A percentile compares a stretch with the other conserved stretches of the same genome.
Conservation (phyloP, 2,888 invertebrate genomes). For the Podabrus alpinus region DNA sequence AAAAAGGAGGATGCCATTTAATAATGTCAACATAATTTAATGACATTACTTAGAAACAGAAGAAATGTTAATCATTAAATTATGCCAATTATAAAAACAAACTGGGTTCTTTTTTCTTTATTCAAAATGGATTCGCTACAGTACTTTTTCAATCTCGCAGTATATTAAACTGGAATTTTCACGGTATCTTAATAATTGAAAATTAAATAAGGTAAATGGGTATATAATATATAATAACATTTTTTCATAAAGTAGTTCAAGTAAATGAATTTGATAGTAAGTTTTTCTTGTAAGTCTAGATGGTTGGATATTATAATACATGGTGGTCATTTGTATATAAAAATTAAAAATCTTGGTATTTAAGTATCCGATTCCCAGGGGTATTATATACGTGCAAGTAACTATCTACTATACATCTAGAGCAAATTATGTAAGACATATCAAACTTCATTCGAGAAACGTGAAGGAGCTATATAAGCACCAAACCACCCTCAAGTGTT, state of each 20-base stretch:
- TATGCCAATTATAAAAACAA: not conserved
- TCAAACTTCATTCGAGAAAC: conserved; percentile 37
- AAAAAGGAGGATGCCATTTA: not conserved
- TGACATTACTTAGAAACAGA: not conserved
- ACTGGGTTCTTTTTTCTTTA: not conserved
- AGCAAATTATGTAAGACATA: conserved; percentile 40
- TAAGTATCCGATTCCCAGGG: conserved; percentile 38
- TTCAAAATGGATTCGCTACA: not conserved
- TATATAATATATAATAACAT: no score
- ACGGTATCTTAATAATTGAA: not conserved
- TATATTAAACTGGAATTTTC: not conserved
- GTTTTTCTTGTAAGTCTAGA: not conserved
- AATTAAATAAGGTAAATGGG: not conserved
- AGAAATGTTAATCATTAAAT: not conserved
- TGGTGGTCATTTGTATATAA: not conserved
- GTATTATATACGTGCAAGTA: conserved; percentile 40
- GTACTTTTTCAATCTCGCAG: not conserved
- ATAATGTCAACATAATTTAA: not conserved
- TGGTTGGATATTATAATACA: not conserved
- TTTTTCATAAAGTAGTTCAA: not conserved
- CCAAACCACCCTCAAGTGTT: conserved; percentile 34
- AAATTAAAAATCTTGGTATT: conserved; percentile 26
- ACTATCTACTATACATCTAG: conserved; percentile 31
- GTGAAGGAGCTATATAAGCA: conserved; percentile 39
- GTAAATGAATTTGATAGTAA: not conserved